Percentiles rank a stretch among this genome's conserved stretches.
phyloP scores from a whole-genome alignment of 2,113 vertebrate genomes.

The Megaleporinus macrocephalus region DNA sequence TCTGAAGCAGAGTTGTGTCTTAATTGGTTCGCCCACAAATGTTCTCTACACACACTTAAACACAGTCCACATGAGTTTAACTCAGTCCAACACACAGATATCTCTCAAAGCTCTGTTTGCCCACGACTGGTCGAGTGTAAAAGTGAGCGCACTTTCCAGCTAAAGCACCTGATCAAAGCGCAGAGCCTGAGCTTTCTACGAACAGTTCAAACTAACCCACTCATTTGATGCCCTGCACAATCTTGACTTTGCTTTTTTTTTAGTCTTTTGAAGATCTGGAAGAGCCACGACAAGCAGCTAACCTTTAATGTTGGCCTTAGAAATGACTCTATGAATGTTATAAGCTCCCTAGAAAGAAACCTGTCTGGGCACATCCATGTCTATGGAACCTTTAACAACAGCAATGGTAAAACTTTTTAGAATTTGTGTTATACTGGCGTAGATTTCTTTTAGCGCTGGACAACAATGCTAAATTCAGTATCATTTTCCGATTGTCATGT shows the following conservation, averaged over 20 bases:
- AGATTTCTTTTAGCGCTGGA: neutral
- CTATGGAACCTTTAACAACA: neutral
- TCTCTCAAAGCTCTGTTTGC: neutral
- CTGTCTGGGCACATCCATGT: neutral
- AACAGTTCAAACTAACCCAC: neutral
- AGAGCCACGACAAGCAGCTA: neutral
- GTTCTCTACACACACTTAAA: neutral
- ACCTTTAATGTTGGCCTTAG: slow-evolving; percentile 21
- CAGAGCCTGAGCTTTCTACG: neutral
- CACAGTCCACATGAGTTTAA: neutral
- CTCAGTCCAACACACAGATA: neutral
- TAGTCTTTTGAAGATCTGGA: neutral
- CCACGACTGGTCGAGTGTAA: neutral
- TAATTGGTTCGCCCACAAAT: slow-evolving; percentile 46
- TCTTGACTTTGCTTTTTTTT: neutral
- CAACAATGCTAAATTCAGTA: neutral
- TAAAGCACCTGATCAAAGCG: slow-evolving; percentile 4
- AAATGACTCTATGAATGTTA: slow-evolving; percentile 14
- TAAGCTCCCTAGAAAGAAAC: neutral
- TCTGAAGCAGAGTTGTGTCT: slow-evolving; percentile 20
- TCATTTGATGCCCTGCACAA: neutral
- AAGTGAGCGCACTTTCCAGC: slow-evolving; percentile 11
- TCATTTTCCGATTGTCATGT: too few species aligned
- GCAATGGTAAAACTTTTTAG: too few species aligned
- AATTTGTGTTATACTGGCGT: neutral